These are phyloP conservation scores for Scophthalmus maximus DNA, from an alignment of 2,113 vertebrate genomes.

Conservation along the genomic window DNA sequence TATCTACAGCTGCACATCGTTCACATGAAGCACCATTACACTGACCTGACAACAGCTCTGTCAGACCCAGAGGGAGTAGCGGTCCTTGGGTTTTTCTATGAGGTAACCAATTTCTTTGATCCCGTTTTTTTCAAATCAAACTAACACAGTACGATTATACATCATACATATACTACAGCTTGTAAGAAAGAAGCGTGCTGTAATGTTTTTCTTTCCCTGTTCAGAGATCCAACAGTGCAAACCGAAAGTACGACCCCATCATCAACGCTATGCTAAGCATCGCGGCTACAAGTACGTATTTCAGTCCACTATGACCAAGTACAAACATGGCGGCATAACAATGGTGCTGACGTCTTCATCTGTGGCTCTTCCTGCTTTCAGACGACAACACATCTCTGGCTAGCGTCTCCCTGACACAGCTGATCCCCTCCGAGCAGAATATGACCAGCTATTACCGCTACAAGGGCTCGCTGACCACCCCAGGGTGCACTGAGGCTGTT, in stretches of 20 bases:
- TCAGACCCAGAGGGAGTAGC: conserved; percentile 78
- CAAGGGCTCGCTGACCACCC: conserved; percentile 92
- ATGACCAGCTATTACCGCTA: conserved; percentile 89
- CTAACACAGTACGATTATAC: neutral
- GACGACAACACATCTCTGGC: conserved; percentile 34
- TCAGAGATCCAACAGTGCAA: conserved; percentile 75
- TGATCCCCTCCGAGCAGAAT: conserved; percentile 83
- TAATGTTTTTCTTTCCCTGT: conserved; percentile 20
- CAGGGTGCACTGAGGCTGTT: conserved; percentile 85
- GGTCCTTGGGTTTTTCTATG: conserved; percentile 91
- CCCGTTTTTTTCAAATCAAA: neutral
- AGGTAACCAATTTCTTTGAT: conserved; percentile 78
- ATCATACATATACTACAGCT: neutral
- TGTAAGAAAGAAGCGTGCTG: neutral
- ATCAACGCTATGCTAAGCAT: conserved; percentile 65
- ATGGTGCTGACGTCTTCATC: neutral
- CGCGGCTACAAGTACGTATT: conserved; percentile 55
- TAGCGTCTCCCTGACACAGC: conserved; percentile 74
- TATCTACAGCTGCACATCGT: conserved; percentile 89
- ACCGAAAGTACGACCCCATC: conserved; percentile 78
- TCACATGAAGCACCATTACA: conserved; percentile 82
- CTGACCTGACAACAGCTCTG: conserved; percentile 46
- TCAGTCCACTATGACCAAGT: neutral
- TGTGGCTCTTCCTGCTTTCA: conserved; percentile 52
- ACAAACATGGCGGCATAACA: neutral